Base-by-base conservation (phyloP, 1,140 invertebrate genomes). In the Gryon sp. region DNA sequence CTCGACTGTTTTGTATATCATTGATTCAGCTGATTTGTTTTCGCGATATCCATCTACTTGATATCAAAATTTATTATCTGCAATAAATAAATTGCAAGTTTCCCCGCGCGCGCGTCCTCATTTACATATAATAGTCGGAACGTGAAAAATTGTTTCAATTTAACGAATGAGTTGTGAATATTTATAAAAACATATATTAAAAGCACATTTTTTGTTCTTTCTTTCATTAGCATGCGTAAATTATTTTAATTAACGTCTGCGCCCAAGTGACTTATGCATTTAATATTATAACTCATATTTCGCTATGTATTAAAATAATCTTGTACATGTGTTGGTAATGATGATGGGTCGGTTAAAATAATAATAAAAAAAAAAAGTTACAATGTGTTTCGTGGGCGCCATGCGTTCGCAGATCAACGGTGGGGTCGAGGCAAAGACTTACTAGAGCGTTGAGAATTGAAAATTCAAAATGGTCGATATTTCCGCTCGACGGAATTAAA, bases 381-480 rank as follows among this genome's bases (percentile, higher is more conserved):
- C 48, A 57, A 66, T 78, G 48, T 73, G n/a, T n/a, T 73, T 73
- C 38, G 46, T 66, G 34, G 36, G 43, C 62, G 52, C 55, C 38
- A 55, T 70, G 46, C 45, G 66, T 66, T 72, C 46, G 55, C 46
- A 63, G 75, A 68, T 70, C 63, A n/a, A 74, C 65, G 69, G 74
- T 60, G 76, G 52, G 76, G 63, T 72, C 74, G 78, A n/a, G n/a
- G 79, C 73, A 57, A 82, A 75, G 83, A 83, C 83, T 88, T 89
- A 88, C 87, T 89, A 88, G 87, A 89, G 87, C 87, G 87, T 89
- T 88, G 87, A 89, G 88, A 88, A 88, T 89, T 89, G 87, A 89
- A 89, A 89, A 89, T 89, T 88, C 87, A 89, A 89, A 89, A 89
- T 89, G 87, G 87, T 86, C 82, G 87, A 88, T 88, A 89, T 89